phyloP scores from a whole-genome alignment of 2,888 invertebrate genomes.

The Cantharis nigra region DNA sequence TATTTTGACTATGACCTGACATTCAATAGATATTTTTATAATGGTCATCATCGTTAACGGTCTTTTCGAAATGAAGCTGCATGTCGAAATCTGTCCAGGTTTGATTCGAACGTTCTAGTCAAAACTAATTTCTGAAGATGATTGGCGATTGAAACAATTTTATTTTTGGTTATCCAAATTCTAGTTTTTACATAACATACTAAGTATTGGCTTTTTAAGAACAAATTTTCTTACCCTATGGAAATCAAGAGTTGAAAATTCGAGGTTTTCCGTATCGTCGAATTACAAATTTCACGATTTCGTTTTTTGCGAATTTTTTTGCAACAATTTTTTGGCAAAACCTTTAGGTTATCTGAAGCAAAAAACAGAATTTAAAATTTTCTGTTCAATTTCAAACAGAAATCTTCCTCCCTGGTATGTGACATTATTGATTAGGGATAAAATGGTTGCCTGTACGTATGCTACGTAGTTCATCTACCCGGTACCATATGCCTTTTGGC shows the following conservation, averaged over 20 bases:
- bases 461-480: background rate
- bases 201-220: background rate
- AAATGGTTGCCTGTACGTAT: background rate
- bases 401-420: background rate
- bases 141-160: too few species aligned
- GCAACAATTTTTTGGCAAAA: background rate
- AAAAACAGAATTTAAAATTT: background rate
- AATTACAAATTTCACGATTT: background rate
- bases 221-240: background rate
- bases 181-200: background rate
- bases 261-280: background rate
- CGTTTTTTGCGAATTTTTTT: background rate
- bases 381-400: background rate
- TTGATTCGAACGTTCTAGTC: background rate
- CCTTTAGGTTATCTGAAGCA: background rate
- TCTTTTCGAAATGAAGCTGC: slow-evolving; percentile 1
- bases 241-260: background rate
- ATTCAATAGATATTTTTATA: slow-evolving; percentile 9
- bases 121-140: background rate
- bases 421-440: background rate
- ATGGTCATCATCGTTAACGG: slow-evolving; percentile 24
- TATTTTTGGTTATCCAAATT: background rate
- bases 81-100: background rate
- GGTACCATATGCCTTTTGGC: background rate
- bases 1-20: background rate